Evolutionary conservation across 2,888 invertebrate species (phyloP).

Genomic region (Synergus umbraculus): DNA sequence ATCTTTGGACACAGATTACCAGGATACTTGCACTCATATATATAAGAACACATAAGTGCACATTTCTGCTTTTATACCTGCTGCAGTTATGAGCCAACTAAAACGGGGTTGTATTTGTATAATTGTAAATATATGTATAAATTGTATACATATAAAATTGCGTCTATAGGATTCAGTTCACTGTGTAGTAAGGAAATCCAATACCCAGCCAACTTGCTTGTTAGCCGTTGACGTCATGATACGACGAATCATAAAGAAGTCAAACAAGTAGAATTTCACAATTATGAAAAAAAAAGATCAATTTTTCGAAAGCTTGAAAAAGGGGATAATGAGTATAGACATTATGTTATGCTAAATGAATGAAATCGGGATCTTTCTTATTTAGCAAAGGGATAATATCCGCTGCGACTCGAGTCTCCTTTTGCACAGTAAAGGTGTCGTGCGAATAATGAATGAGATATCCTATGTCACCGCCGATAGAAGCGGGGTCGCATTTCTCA

Average conservation of each 20-base stretch:
- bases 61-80: constrained; percentile 15
- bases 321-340: neutral
- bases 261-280: constrained; percentile 10
- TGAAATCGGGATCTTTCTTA: constrained; percentile 56
- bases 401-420: constrained; percentile 56
- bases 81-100: constrained; percentile 7
- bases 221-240: constrained; percentile 59
- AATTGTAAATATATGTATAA: constrained; percentile 49
- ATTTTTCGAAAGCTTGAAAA: constrained; percentile 10
- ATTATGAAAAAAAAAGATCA: neutral
- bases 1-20: constrained; percentile 61
- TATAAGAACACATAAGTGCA: constrained; percentile 49
- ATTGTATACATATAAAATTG: constrained; percentile 53
- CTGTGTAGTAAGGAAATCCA: constrained; percentile 60
- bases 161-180: constrained; percentile 54
- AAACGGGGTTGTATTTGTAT: neutral
- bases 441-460: constrained; percentile 67
- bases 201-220: constrained; percentile 64
- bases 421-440: constrained; percentile 61
- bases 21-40: constrained; percentile 51
- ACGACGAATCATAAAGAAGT: constrained; percentile 57
- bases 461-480: constrained; percentile 64
- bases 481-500: constrained; percentile 62
- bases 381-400: constrained; percentile 57
- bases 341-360: constrained; percentile 33